phyloP scores from a whole-genome alignment of 2,113 vertebrate genomes.

The Indicator maculatus region DNA sequence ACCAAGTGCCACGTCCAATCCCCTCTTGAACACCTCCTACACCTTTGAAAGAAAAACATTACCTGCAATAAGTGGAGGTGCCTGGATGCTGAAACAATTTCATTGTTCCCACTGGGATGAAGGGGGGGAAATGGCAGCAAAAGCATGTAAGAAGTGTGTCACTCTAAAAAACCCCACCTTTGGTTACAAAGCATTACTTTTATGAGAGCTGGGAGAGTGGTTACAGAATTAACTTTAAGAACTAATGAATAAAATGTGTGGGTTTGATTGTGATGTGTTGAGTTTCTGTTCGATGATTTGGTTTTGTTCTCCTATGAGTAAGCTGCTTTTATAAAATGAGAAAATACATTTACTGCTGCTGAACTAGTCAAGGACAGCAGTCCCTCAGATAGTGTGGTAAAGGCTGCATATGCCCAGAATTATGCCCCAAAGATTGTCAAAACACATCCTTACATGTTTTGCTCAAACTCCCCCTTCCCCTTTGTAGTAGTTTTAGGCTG shows the following conservation, averaged over 20 bases:
- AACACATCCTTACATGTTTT: too few relatives aligned
- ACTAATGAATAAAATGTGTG: not conserved
- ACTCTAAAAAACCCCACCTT: not conserved
- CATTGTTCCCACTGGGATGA: not conserved
- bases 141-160: not conserved
- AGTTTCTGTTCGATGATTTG: not conserved
- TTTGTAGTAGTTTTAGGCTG: too few relatives aligned
- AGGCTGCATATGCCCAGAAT: too few relatives aligned
- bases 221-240: not conserved
- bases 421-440: too few relatives aligned
- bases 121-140: not conserved
- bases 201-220: not conserved
- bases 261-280: not conserved
- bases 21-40: too few relatives aligned
- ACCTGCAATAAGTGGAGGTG: not conserved
- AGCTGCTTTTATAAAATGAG: not conserved
- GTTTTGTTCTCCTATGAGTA: not conserved
- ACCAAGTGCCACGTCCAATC: too few relatives aligned
- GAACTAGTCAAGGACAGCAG: not conserved
- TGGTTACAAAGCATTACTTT: not conserved
- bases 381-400: not conserved
- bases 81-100: not conserved
- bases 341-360: not conserved
- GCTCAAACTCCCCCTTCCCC: too few relatives aligned
- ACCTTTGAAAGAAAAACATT: not conserved